A percentile compares a stretch with the other conserved stretches of the same genome.
These are phyloP conservation scores for Albula goreensis DNA, from an alignment of 2,113 vertebrate genomes.

Conservation along the genomic window DNA sequence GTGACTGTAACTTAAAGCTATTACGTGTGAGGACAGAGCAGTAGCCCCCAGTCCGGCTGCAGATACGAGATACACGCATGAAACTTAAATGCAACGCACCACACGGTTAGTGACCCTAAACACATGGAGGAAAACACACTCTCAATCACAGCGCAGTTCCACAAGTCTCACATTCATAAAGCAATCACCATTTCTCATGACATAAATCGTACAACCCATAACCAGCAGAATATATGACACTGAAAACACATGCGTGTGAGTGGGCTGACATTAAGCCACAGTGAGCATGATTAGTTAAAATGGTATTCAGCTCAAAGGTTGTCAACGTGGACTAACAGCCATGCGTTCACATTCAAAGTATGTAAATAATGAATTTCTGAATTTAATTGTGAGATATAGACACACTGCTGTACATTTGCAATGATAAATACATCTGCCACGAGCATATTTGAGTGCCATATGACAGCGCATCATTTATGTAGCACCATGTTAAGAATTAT, in stretches of 20 bases:
- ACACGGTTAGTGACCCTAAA: background rate
- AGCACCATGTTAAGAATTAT: background rate
- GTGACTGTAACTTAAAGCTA: background rate
- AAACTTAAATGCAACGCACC: no score
- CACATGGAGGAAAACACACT: background rate
- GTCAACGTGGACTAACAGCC: background rate
- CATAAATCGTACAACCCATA: background rate
- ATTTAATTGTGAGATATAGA: background rate
- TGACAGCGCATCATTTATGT: constrained; percentile 1
- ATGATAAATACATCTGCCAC: background rate
- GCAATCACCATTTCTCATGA: background rate
- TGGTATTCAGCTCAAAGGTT: background rate
- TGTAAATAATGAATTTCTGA: background rate
- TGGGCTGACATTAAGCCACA: background rate
- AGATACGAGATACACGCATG: no score
- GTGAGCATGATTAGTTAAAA: background rate
- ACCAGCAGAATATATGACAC: background rate
- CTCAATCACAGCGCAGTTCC: background rate
- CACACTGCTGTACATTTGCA: background rate
- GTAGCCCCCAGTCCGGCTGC: no score
- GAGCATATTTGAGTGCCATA: background rate
- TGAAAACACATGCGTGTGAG: background rate
- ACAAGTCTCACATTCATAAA: background rate
- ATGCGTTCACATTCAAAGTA: background rate
- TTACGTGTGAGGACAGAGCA: no score